Percentiles rank a stretch among this genome's conserved stretches.
Evolutionary conservation across 1,140 invertebrate genomes (phyloP).

Genomic region (Acyrthosiphon pisum): DNA sequence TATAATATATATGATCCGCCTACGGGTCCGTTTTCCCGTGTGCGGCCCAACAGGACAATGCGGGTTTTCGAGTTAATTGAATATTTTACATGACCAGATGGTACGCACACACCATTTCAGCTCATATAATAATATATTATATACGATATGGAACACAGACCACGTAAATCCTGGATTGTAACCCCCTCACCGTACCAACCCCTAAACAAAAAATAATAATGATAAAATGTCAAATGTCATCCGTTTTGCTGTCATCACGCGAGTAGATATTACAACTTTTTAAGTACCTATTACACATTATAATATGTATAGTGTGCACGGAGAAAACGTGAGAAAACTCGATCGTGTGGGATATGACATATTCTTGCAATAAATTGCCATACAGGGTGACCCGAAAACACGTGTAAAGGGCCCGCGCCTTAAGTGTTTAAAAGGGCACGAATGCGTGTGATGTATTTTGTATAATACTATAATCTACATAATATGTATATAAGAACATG

Average conservation of each 20-base stretch:
- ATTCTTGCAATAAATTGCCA: slow-evolving; percentile 6
- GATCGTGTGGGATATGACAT: slow-evolving; percentile 14
- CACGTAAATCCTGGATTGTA: neutral
- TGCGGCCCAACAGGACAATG: neutral
- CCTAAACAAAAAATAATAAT: neutral
- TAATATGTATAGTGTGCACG: neutral
- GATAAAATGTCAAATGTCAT: neutral
- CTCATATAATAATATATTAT: neutral
- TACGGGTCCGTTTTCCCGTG: slow-evolving; percentile 17
- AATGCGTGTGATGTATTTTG: neutral
- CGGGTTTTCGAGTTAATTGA: slow-evolving; percentile 43
- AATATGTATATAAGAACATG: neutral
- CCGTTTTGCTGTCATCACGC: neutral
- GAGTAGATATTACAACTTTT: neutral
- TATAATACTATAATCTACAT: neutral
- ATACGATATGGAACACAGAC: neutral
- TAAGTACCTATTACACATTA: neutral
- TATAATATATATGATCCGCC: neutral
- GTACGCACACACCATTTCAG: neutral
- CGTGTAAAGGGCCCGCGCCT: slow-evolving; percentile 25
- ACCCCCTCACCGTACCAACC: neutral
- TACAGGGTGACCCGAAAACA: slow-evolving; percentile 35
- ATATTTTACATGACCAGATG: slow-evolving; percentile 50
- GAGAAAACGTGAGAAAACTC: slow-evolving; percentile 44
- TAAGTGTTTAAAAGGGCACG: slow-evolving; percentile 42